A percentile compares a stretch with the other conserved stretches of the same genome.
These are phyloP conservation scores for Homarus gammarus DNA, from an alignment of 2,888 invertebrate species.

Conservation along the genomic window DNA sequence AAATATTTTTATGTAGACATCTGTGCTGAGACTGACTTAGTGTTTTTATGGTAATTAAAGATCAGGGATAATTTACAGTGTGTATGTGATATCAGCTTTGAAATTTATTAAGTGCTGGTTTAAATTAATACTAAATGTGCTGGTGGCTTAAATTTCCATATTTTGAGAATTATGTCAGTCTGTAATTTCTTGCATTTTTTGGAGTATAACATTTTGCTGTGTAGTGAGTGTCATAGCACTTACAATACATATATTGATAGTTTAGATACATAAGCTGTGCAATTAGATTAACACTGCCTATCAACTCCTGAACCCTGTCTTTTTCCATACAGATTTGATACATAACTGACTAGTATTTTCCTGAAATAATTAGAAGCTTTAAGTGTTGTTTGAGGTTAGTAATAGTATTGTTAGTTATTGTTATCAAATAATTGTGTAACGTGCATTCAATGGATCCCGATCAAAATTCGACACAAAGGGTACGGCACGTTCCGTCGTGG, in stretches of 20 bases:
- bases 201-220: not conserved
- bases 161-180: not conserved
- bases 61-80: not conserved
- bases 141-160: too few species aligned
- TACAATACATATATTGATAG: not conserved
- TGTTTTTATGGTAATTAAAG: not conserved
- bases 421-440: not conserved
- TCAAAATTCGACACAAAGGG: not conserved
- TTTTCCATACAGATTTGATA: not conserved
- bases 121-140: not conserved
- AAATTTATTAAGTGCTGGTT: not conserved
- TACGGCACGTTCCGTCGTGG: constrained; percentile 35
- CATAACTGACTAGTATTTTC: not conserved
- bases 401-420: not conserved
- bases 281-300: not conserved
- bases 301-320: constrained; percentile 66
- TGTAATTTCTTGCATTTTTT: not conserved
- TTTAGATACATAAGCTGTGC: not conserved
- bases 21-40: not conserved
- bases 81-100: not conserved
- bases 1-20: too few species aligned
- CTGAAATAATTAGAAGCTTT: not conserved
- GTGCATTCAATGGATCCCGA: not conserved
- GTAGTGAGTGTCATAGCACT: not conserved
- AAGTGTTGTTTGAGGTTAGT: not conserved